These are phyloP conservation scores for Melitaea cinxia DNA, from an alignment of 1,140 invertebrate genomes.

Conservation along the genomic window DNA sequence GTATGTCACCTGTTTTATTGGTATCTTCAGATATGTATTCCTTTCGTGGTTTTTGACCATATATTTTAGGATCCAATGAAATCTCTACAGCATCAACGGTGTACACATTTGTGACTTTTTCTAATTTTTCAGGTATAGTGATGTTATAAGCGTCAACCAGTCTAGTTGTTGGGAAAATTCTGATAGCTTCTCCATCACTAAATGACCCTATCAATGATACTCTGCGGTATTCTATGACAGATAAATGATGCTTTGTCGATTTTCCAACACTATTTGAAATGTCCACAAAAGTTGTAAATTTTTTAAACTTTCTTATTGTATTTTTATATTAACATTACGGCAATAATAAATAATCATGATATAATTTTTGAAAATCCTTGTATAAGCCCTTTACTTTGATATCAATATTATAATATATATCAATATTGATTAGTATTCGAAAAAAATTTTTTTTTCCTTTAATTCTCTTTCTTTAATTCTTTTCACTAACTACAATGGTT, in stretches of 20 bases:
- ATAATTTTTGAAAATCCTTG: too few species aligned
- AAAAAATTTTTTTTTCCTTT: too few species aligned
- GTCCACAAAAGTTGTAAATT: conserved; percentile 44
- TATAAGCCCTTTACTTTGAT: too few species aligned
- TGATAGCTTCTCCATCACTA: conserved; percentile 40
- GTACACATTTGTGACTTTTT: conserved; percentile 4
- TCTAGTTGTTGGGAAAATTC: conserved; percentile 39
- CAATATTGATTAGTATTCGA: too few species aligned
- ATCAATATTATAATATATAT: too few species aligned
- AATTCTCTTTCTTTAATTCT: too few species aligned
- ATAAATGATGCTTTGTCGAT: conserved; percentile 28
- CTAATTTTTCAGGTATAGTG: conserved; percentile 29
- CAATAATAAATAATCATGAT: too few species aligned
- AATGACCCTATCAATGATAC: conserved; percentile 34
- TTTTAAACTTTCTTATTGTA: too few species aligned
- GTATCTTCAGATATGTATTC: conserved; percentile 36
- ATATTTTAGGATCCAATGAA: conserved; percentile 25
- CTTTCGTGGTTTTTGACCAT: conserved; percentile 12
- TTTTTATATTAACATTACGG: too few species aligned
- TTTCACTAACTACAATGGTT: too few species aligned
- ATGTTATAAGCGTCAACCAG: conserved; percentile 45
- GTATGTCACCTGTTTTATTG: conserved; percentile 39
- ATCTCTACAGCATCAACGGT: conserved; percentile 37
- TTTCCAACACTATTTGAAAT: conserved; percentile 41
- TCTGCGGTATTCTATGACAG: conserved; percentile 26